Conservation (phyloP, 1,140 invertebrate species). For the Centruroides sculpturatus region DNA sequence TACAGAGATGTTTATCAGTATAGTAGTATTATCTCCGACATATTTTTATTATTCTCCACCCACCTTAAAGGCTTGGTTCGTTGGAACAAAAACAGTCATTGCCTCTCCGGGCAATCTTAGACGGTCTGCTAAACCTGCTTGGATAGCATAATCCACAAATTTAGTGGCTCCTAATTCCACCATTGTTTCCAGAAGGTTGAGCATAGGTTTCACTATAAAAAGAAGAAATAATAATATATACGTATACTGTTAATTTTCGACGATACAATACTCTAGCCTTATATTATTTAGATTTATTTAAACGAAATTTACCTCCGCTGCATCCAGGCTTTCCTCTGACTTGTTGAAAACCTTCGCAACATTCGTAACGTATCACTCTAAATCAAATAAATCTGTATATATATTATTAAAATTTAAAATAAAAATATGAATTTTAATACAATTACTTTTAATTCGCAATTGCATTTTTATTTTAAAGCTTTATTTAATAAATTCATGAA, state of each 20-base stretch:
- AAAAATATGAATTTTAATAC: no score
- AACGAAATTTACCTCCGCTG: slow-evolving; percentile 29
- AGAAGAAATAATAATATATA: not conserved
- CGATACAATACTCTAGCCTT: no score
- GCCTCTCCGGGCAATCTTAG: slow-evolving; percentile 30
- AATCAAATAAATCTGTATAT: not conserved
- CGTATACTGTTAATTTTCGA: no score
- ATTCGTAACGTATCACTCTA: slow-evolving; percentile 37
- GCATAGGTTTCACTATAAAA: slow-evolving; percentile 34
- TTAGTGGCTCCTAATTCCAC: slow-evolving; percentile 31
- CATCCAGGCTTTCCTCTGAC: slow-evolving; percentile 31
- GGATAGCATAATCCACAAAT: slow-evolving; percentile 31
- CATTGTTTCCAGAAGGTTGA: slow-evolving; percentile 35
- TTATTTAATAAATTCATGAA: no score
- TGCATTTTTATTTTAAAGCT: no score
- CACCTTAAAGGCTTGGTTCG: slow-evolving; percentile 35
- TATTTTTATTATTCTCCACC: not conserved
- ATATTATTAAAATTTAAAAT: no score
- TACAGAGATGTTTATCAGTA: no score
- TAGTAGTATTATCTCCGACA: no score
- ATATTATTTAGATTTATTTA: not conserved
- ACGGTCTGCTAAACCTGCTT: slow-evolving; percentile 28
- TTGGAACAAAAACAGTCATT: slow-evolving; percentile 39
- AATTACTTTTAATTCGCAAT: no score
- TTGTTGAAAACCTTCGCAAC: slow-evolving; percentile 36